Conservation (phyloP, 2,888 invertebrate genomes). For the Polylopha cassiicola region DNA sequence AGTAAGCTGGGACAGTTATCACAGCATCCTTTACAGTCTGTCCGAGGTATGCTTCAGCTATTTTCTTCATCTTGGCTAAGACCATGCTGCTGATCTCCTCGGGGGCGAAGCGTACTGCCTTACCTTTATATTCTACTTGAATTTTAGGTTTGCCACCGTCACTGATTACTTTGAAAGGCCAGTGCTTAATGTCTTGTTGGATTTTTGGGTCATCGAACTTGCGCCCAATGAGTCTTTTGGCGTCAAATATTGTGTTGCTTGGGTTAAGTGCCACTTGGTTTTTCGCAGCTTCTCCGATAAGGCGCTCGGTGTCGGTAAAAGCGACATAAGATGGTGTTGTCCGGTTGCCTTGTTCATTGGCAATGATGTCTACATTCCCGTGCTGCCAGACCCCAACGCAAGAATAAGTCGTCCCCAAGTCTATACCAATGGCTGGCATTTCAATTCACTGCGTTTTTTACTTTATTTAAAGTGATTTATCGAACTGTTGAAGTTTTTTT, state of each 20-base stretch:
- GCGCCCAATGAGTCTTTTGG: conserved; percentile 88
- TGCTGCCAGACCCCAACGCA: conserved; percentile 75
- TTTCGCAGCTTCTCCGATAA: conserved; percentile 83
- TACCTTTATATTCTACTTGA: conserved; percentile 80
- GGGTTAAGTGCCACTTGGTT: conserved; percentile 85
- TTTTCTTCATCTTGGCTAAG: conserved; percentile 76
- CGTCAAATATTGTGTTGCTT: conserved; percentile 86
- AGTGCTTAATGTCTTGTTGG: conserved; percentile 86
- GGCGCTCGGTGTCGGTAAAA: conserved; percentile 78
- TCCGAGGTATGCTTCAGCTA: conserved; percentile 84
- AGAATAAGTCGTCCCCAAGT: conserved; percentile 75
- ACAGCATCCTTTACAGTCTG: conserved; percentile 82
- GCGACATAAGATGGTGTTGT: conserved; percentile 86
- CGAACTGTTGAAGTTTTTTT: too few species aligned
- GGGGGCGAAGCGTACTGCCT: conserved; percentile 79
- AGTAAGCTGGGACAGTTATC: conserved; percentile 88
- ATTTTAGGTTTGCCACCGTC: conserved; percentile 82
- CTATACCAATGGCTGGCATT: conserved; percentile 73
- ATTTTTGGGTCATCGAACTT: conserved; percentile 85
- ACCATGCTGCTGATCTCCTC: conserved; percentile 85
- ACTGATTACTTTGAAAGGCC: conserved; percentile 86
- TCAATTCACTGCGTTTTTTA: conserved; percentile 16
- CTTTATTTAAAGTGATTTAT: conserved; percentile 14
- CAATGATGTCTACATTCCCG: conserved; percentile 85
- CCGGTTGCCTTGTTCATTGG: conserved; percentile 81